phyloP scores from a whole-genome alignment of 2,113 vertebrate species.

The Loxodonta africana region DNA sequence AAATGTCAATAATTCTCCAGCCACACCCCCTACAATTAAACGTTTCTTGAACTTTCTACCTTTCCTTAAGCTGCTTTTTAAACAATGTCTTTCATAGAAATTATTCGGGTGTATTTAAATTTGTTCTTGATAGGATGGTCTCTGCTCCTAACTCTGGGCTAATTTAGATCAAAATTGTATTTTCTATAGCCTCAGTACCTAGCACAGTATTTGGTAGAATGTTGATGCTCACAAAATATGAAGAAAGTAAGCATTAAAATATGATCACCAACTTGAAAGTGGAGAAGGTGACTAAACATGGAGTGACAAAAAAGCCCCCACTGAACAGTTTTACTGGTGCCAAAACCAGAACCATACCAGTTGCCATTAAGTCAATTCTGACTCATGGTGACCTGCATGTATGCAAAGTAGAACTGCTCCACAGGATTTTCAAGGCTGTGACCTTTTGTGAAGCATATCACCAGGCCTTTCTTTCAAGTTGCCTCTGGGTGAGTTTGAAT shows the following conservation, averaged over 20 bases:
- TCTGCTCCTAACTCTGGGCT: neutral
- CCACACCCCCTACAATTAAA: neutral
- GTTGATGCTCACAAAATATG: neutral
- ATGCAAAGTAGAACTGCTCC: no score
- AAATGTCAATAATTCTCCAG: neutral
- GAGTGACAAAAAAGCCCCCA: neutral
- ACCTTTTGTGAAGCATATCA: no score
- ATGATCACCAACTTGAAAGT: neutral
- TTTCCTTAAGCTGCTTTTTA: neutral
- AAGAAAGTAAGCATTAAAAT: slow-evolving; percentile 10
- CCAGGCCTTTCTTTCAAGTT: no score
- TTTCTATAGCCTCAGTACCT: neutral
- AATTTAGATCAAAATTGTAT: neutral
- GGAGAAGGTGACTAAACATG: neutral
- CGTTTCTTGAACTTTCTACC: neutral
- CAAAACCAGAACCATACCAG: no score
- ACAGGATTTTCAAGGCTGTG: no score
- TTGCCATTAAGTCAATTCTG: no score
- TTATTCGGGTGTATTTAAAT: neutral
- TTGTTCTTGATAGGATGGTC: neutral
- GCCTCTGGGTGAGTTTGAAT: no score
- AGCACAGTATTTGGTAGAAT: neutral
- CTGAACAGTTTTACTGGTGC: neutral
- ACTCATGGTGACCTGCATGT: no score
- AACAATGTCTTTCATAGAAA: neutral